phyloP scores from a whole-genome alignment of 2,888 invertebrate genomes.

The Agrenia bidenticulata region DNA sequence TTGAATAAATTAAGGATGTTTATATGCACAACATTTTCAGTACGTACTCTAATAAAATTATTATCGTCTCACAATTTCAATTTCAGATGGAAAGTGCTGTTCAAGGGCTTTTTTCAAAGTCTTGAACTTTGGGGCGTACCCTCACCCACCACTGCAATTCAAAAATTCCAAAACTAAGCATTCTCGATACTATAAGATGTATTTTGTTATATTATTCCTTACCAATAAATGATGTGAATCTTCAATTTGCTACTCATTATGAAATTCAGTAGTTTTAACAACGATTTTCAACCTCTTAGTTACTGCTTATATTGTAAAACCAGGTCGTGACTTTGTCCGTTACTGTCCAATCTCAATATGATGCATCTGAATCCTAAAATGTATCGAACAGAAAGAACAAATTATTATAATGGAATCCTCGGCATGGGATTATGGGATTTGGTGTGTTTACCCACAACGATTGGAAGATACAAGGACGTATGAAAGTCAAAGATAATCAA shows the following conservation, averaged over 20 bases:
- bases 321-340: no score
- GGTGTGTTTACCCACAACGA: no score
- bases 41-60: background rate
- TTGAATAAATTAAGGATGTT: background rate
- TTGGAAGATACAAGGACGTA: no score
- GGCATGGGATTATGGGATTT: no score
- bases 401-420: no score
- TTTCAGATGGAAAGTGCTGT: slow-evolving; percentile 37
- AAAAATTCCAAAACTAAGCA: background rate
- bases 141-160: slow-evolving; percentile 47
- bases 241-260: slow-evolving; percentile 22
- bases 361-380: no score
- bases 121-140: slow-evolving; percentile 40
- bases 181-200: background rate
- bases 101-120: slow-evolving; percentile 46
- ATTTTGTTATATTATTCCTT: background rate
- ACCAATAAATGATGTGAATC: slow-evolving; percentile 42
- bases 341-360: no score
- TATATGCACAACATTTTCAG: background rate
- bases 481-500: no score
- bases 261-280: no score
- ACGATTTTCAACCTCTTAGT: no score
- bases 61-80: slow-evolving; percentile 38
- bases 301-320: no score
- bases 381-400: no score